These are phyloP conservation scores for Passer montanus DNA, from an alignment of 2,113 vertebrate species.

Conservation along the genomic window DNA sequence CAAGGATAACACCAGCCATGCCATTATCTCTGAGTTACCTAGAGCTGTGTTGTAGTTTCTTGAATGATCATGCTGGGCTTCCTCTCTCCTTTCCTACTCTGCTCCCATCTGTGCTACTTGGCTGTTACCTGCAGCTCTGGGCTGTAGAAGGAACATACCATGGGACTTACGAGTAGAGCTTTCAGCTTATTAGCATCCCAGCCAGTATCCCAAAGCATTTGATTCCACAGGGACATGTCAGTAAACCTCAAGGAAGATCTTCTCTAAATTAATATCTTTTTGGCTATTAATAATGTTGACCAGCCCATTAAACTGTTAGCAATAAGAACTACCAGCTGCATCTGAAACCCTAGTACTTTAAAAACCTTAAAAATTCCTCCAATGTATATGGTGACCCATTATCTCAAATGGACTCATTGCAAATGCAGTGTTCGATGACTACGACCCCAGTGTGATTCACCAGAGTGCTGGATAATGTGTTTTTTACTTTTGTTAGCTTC, in stretches of 20 bases:
- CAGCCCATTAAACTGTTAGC: background rate
- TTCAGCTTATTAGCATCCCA: background rate
- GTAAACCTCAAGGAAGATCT: background rate
- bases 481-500: slow-evolving; percentile 41
- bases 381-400: background rate
- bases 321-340: background rate
- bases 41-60: background rate
- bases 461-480: slow-evolving; percentile 17
- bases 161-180: background rate
- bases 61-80: background rate
- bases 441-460: slow-evolving; percentile 22
- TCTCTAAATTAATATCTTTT: background rate
- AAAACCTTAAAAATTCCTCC: background rate
- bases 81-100: background rate
- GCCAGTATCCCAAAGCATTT: background rate
- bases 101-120: background rate
- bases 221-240: background rate
- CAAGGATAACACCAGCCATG: background rate
- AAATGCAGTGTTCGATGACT: background rate
- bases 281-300: background rate
- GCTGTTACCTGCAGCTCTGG: background rate
- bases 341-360: background rate
- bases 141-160: background rate
- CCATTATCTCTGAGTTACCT: background rate
- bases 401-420: background rate